Evolutionary conservation across 2,888 invertebrate species (phyloP).

Genomic region (Proisotoma minuta): DNA sequence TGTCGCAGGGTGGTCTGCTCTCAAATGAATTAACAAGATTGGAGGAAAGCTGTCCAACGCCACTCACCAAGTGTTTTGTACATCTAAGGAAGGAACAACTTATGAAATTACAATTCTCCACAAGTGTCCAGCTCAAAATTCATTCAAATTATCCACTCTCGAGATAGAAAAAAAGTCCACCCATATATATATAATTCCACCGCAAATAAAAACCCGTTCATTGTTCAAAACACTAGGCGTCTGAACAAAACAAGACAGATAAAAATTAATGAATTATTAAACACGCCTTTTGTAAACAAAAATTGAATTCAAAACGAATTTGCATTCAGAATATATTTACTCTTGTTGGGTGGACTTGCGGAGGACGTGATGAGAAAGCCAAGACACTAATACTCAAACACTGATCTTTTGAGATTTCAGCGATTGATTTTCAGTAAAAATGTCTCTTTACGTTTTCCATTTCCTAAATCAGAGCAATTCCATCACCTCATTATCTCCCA

Average conservation of each 20-base stretch:
- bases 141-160: not conserved
- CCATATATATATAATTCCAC: not conserved
- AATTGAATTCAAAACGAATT: not conserved
- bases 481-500: conserved; percentile 2
- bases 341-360: too few relatives aligned
- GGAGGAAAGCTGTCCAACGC: not conserved
- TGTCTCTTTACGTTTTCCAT: not conserved
- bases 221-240: not conserved
- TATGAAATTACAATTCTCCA: not conserved
- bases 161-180: not conserved
- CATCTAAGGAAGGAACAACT: not conserved
- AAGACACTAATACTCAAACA: too few relatives aligned
- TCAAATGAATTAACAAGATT: not conserved
- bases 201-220: not conserved
- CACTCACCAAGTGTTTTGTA: not conserved
- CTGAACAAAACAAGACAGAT: not conserved
- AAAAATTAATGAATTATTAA: not conserved
- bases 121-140: not conserved
- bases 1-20: not conserved
- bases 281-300: not conserved
- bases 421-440: not conserved
- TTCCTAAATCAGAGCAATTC: not conserved
- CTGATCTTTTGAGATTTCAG: too few relatives aligned
- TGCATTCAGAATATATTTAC: not conserved
- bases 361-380: too few relatives aligned